phyloP scores from a whole-genome alignment of 2,888 invertebrate genomes.

The Chrysolina haemoptera region DNA sequence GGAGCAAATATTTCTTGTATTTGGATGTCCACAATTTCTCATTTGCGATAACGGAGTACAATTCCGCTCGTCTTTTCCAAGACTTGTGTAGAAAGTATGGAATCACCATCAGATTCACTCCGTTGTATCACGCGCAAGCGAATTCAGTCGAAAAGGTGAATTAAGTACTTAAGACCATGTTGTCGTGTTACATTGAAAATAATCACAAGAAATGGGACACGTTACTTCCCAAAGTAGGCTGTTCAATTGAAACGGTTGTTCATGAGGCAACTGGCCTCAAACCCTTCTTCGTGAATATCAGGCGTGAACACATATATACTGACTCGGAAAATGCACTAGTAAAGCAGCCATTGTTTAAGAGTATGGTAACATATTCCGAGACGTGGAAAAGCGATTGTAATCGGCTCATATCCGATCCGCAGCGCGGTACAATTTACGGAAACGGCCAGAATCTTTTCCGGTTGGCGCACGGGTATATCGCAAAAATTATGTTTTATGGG shows the following conservation, averaged over 20 bases:
- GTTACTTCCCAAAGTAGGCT: no score
- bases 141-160: constrained; percentile 60
- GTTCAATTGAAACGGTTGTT: constrained; percentile 38
- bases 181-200: constrained; percentile 51
- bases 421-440: no score
- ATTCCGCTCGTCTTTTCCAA: constrained; percentile 5
- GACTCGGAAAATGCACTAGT: background rate
- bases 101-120: background rate
- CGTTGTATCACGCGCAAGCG: constrained; percentile 46
- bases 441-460: no score
- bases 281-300: constrained; percentile 46
- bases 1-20: constrained; percentile 43
- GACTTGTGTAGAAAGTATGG: background rate
- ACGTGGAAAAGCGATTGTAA: constrained; percentile 25
- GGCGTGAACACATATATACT: constrained; percentile 31
- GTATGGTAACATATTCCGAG: constrained; percentile 17
- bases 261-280: constrained; percentile 43
- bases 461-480: no score
- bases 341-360: background rate
- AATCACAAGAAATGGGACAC: no score
- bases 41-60: constrained; percentile 49
- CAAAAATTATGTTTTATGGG: no score
- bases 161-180: constrained; percentile 58
- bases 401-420: background rate
- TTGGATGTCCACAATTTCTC: no score